Conservation (phyloP, 2,797 vertebrate genomes). For the Enteromius unitaeniatus region DNA sequence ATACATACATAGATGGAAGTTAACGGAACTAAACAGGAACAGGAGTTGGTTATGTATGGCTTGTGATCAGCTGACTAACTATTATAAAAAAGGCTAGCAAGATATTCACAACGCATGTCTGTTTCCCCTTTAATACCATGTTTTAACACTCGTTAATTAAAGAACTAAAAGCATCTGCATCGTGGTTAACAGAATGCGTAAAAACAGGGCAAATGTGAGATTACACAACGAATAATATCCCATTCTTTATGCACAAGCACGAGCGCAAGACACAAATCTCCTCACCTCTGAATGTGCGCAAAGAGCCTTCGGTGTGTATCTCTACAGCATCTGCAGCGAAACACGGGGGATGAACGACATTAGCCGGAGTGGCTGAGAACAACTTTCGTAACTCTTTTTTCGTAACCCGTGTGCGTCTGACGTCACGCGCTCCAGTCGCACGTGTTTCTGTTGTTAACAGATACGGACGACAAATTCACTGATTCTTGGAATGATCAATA, state of each 20-base stretch:
- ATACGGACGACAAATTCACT: neutral
- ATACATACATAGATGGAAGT: no score
- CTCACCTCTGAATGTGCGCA: slow-evolving; percentile 4
- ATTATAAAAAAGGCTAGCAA: neutral
- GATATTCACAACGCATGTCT: no score
- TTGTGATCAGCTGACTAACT: neutral
- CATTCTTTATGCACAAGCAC: neutral
- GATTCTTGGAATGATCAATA: no score
- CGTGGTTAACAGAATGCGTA: neutral
- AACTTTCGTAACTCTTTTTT: slow-evolving; percentile 42
- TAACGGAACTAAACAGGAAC: neutral
- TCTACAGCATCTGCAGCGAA: neutral
- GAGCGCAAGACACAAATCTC: no score
- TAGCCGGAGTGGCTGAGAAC: neutral
- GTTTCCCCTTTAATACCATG: neutral
- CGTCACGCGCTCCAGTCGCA: neutral
- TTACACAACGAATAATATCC: neutral
- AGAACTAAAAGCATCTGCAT: neutral
- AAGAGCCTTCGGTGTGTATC: neutral
- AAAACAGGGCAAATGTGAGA: neutral
- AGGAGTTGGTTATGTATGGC: neutral
- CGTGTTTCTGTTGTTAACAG: neutral
- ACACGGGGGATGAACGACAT: neutral
- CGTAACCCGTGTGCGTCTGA: slow-evolving; percentile 20
- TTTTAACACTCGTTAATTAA: neutral